A percentile compares a stretch with the other conserved stretches of the same genome.
These are phyloP conservation scores for Ictalurus punctatus DNA, from an alignment of 2,113 vertebrate species.

Conservation along the genomic window DNA sequence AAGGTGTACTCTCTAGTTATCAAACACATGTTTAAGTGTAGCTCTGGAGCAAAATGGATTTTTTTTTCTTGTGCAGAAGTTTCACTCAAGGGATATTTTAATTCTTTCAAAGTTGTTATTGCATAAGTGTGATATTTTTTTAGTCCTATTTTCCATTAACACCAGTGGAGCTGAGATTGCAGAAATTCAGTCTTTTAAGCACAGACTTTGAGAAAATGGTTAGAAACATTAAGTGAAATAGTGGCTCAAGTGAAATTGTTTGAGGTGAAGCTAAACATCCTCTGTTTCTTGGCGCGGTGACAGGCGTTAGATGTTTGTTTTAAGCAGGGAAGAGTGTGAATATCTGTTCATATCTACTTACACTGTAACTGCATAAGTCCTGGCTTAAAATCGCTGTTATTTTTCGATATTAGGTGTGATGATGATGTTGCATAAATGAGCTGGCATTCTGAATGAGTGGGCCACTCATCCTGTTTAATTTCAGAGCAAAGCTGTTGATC, in stretches of 20 bases:
- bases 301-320: not conserved
- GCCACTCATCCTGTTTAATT: not conserved
- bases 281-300: not conserved
- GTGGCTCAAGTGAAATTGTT: not conserved
- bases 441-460: not conserved
- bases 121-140: not conserved
- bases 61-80: not conserved
- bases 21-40: not conserved
- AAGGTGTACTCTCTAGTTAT: not conserved
- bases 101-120: not conserved
- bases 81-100: not conserved
- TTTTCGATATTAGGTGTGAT: slow-evolving; percentile 3
- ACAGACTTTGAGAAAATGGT: not conserved
- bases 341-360: not conserved
- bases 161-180: not conserved
- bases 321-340: not conserved
- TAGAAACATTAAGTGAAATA: not conserved
- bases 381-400: not conserved
- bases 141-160: not conserved
- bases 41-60: slow-evolving; percentile 13
- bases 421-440: not conserved
- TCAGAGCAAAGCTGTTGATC: not conserved
- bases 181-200: not conserved
- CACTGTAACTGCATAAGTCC: not conserved
- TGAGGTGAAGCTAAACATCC: slow-evolving; percentile 32